These are phyloP conservation scores for Cryptocephalus moraei DNA, from an alignment of 2,888 invertebrate genomes.

Conservation along the genomic window DNA sequence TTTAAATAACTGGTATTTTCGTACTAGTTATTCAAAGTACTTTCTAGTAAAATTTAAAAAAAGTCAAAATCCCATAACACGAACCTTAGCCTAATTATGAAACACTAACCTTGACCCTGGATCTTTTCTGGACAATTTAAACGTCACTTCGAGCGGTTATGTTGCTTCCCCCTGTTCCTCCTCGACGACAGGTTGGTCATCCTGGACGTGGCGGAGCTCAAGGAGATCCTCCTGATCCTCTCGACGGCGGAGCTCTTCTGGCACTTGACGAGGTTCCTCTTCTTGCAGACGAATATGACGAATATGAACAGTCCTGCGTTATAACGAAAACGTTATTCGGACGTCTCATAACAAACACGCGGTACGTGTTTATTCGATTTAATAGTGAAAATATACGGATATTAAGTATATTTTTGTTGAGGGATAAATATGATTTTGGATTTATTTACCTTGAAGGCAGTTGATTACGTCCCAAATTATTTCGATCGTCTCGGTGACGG, in stretches of 20 bases:
- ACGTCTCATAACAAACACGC: too few species aligned
- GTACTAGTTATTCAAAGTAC: too few species aligned
- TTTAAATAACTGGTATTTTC: too few species aligned
- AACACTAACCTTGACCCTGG: too few species aligned
- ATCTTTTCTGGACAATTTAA: too few species aligned
- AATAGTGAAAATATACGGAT: not conserved
- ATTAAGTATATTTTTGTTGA: too few species aligned
- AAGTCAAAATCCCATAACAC: too few species aligned
- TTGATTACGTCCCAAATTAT: conserved; percentile 54
- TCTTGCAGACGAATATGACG: conserved; percentile 60
- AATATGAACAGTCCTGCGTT: conserved; percentile 52
- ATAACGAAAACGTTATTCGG: too few species aligned
- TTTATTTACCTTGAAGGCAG: conserved; percentile 50
- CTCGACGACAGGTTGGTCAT: conserved; percentile 7
- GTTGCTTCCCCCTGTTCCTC: not conserved
- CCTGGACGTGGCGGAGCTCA: conserved; percentile 9
- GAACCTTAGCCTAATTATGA: too few species aligned
- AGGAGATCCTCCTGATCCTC: conserved; percentile 16
- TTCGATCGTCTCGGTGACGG: conserved; percentile 29
- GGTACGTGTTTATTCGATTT: not conserved
- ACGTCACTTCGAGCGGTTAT: too few species aligned
- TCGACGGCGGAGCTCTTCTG: conserved; percentile 38
- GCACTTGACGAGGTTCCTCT: conserved; percentile 47
- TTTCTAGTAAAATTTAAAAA: too few species aligned
- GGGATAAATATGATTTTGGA: not conserved